Base-by-base conservation (phyloP, 2,113 vertebrate genomes). In the Rhabdomys dilectus region DNA sequence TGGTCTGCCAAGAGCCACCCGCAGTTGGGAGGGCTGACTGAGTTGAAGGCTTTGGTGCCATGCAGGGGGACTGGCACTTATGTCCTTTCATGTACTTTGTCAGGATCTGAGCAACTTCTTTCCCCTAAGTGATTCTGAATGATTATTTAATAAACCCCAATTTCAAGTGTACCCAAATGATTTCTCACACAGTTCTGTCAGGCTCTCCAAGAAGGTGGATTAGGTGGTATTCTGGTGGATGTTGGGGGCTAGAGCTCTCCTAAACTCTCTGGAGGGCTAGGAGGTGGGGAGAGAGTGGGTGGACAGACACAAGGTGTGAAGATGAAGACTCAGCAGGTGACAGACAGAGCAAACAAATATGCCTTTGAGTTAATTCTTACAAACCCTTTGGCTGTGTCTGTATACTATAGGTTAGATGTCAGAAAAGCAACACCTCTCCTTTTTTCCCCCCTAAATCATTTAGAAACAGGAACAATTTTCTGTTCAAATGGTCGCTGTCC, bases 401-500 rank as follows among this genome's bases (percentile, higher is more conserved):
- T 93, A 42, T 88, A 97, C 97, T 97, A 97, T 97, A 93, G 97
- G 97, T 98, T 98, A 98, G 98, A 97, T 98, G 97, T 98, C 96
- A 96, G 97, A 98, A 98, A 98, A 98, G 97, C 98, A 98, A 97
- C 97, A 96, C 93, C 95, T 98, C 96, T 98, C 97, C 97, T 96
- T 97, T 31, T 11, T 84, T 91, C 95, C 91, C 70, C 53, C 53
- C 19, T 58, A 24, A 58, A 91, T 96, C 93, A 84, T 94, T 97
- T 96, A 95, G 92, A 90, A 95, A 95, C 91, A 95, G 97, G 96
- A 98, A 95, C 97, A 97, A 98, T 98, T 98, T 98, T 97, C 95
- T 98, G 98, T 98, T 98, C 98, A 98, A 97, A 98, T 98, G 98
- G 95, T 97, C n/a, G 91, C 97, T 98, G 97, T 98, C 98, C 98